Base-by-base conservation (phyloP, 1,140 invertebrate genomes). In the Argopecten irradians region DNA sequence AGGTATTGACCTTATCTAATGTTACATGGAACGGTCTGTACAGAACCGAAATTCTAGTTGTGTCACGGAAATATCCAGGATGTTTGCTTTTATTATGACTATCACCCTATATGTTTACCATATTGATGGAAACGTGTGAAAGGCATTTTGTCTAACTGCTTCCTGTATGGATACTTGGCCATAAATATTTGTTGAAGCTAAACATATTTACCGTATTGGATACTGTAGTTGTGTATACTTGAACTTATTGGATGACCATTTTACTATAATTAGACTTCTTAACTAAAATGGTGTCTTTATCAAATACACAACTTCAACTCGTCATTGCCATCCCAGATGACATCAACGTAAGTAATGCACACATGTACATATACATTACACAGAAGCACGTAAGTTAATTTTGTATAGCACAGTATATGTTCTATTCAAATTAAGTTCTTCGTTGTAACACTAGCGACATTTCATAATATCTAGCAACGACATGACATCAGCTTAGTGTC, bases 381-480 rank as follows among this genome's bases (percentile, higher is more conserved):
- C 22, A 71, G 5, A 2, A 71, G n/a, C 55, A 71, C 55, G 8
- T n/a, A 71, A 5, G n/a, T 71, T 71, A 28, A 71, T 71, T 22
- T 71, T 71, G 55, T 71, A 71, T 11, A 71, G n/a, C 55, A 71
- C 55, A 71, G n/a, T n/a, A n/a, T n/a, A n/a, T n/a, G n/a, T n/a
- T n/a, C n/a, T n/a, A n/a, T n/a, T n/a, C n/a, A n/a, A n/a, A n/a
- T n/a, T n/a, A n/a, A n/a, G n/a, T n/a, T n/a, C n/a, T n/a, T n/a
- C n/a, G n/a, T n/a, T n/a, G n/a, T n/a, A n/a, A n/a, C n/a, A n/a
- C n/a, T n/a, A n/a, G n/a, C n/a, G n/a, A n/a, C n/a, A n/a, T n/a
- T n/a, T n/a, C n/a, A n/a, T n/a, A n/a, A n/a, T n/a, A n/a, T n/a
- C n/a, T n/a, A n/a, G n/a, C n/a, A n/a, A n/a, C n/a, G n/a, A n/a